Percentiles rank a stretch among this genome's conserved stretches.
Evolutionary conservation across 2,113 vertebrate species (phyloP).

Genomic region (Proteles cristata): DNA sequence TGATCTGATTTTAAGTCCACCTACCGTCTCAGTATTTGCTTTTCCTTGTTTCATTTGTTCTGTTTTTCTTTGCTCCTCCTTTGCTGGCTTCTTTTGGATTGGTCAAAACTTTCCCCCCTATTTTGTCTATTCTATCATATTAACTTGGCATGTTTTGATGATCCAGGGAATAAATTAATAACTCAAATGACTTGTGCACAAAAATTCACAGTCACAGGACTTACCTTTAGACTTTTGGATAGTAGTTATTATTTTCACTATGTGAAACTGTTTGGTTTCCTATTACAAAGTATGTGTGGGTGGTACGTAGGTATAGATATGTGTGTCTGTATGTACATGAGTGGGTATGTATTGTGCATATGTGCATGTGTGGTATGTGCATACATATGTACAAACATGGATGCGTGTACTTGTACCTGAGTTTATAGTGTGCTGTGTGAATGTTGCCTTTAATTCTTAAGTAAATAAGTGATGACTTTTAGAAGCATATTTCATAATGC

Average conservation of each 20-base stretch:
- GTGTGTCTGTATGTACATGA: neutral
- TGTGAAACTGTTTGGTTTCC: neutral
- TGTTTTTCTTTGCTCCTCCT: neutral
- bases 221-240: neutral
- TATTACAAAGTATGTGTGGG: neutral
- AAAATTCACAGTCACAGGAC: neutral
- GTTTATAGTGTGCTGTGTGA: neutral
- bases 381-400: neutral
- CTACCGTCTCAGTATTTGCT: neutral
- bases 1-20: neutral
- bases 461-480: neutral
- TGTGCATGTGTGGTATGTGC: neutral
- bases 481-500: neutral
- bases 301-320: neutral
- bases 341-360: fast-evolving
- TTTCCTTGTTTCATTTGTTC: neutral
- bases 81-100: neutral
- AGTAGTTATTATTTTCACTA: neutral
- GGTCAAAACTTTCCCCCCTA: neutral
- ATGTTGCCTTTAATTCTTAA: constrained; percentile 6
- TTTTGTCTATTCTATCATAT: neutral
- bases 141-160: neutral
- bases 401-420: neutral
- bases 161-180: neutral
- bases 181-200: neutral